Percentiles rank a stretch among this genome's conserved stretches.
Conservation (phyloP, 2,113 vertebrate species). For the Corythaeola cristata region DNA sequence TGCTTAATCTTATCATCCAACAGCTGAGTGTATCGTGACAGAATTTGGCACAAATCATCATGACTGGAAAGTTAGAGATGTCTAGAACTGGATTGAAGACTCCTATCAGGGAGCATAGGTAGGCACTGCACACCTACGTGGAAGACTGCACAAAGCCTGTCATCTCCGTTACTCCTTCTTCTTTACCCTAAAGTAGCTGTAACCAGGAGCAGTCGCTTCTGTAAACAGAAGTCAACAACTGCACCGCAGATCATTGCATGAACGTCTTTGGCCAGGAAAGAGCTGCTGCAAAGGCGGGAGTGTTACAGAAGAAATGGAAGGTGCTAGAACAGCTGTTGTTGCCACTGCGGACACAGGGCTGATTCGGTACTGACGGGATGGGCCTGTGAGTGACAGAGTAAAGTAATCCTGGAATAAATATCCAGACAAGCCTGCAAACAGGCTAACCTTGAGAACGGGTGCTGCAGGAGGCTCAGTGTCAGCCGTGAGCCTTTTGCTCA, state of each 20-base stretch:
- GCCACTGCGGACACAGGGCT: too few relatives aligned
- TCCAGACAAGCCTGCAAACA: too few relatives aligned
- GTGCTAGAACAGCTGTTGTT: too few relatives aligned
- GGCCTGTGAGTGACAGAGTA: too few relatives aligned
- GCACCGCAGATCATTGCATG: background rate
- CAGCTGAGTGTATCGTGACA: background rate
- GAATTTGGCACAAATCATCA: slow-evolving; percentile 54
- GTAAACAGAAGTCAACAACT: background rate
- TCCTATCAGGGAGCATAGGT: background rate
- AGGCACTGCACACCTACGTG: background rate
- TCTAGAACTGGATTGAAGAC: accelerated
- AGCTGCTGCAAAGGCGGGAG: background rate
- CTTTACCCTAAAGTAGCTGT: background rate
- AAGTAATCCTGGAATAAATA: too few relatives aligned
- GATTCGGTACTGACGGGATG: too few relatives aligned
- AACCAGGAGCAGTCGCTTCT: background rate
- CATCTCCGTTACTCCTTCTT: background rate
- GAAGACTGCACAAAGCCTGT: background rate
- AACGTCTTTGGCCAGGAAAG: background rate
- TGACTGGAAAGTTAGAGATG: background rate
- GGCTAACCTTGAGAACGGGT: accelerated
- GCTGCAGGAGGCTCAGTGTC: background rate
- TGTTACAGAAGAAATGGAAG: too few relatives aligned
- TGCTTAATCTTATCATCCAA: background rate
- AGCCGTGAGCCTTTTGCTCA: background rate